These are phyloP conservation scores for Heterocephalus glaber DNA, from an alignment of 2,113 vertebrate species.

Conservation along the genomic window DNA sequence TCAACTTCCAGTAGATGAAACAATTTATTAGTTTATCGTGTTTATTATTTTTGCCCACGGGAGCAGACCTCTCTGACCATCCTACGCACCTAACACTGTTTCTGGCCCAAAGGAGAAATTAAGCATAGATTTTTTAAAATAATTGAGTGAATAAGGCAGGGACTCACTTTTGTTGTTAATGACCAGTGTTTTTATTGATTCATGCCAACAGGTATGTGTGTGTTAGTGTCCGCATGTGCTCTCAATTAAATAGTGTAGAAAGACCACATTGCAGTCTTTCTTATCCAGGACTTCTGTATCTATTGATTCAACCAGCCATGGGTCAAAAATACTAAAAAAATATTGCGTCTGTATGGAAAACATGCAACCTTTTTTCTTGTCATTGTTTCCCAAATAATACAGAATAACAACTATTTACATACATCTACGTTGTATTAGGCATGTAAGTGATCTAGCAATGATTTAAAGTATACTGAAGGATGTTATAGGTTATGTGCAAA, in stretches of 20 bases:
- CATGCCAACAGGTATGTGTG: not conserved
- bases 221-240: not conserved
- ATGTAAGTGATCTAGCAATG: too few relatives aligned
- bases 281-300: too few relatives aligned
- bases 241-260: not conserved
- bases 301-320: not conserved
- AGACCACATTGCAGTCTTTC: too few relatives aligned
- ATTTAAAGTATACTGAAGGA: not conserved
- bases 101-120: not conserved
- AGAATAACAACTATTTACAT: not conserved
- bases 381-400: too few relatives aligned
- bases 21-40: not conserved
- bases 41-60: not conserved
- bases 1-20: not conserved
- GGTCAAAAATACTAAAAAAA: not conserved
- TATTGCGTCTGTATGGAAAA: not conserved
- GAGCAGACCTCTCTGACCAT: not conserved
- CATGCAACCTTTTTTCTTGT: not conserved
- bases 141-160: not conserved
- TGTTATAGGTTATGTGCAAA: not conserved
- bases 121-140: not conserved
- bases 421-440: too few relatives aligned
- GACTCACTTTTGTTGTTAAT: not conserved
- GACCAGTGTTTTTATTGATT: not conserved
- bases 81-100: not conserved